A percentile compares a stretch with the other conserved stretches of the same genome.
Conservation (phyloP, 2,113 vertebrate species). For the Sigmodon hispidus region DNA sequence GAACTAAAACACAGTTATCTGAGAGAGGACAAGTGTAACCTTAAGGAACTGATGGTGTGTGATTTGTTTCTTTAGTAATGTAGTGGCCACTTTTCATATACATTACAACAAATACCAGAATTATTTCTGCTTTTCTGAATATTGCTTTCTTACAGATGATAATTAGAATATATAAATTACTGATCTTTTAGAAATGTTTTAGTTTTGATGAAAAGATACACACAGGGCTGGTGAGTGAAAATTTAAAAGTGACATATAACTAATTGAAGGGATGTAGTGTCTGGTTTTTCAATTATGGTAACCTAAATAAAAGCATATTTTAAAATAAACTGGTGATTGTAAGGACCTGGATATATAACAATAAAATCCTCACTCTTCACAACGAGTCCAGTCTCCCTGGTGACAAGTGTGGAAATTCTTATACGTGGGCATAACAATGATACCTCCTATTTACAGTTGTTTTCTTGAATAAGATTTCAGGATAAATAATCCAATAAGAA, state of each 20-base stretch:
- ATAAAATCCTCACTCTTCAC: no score
- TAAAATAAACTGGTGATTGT: constrained; percentile 23
- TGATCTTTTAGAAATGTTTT: background rate
- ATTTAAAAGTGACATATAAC: background rate
- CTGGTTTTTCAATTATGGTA: constrained; percentile 1
- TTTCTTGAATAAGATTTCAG: background rate
- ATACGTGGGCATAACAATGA: no score
- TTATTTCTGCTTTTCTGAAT: background rate
- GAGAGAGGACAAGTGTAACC: constrained; percentile 2
- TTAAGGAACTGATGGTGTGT: background rate
- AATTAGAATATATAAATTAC: constrained; percentile 10
- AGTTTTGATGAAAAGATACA: background rate
- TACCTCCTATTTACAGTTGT: background rate
- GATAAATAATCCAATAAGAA: background rate
- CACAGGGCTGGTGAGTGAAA: background rate
- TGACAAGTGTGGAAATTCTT: no score
- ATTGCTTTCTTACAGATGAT: background rate
- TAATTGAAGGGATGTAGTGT: background rate
- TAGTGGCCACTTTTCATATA: background rate
- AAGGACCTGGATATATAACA: no score
- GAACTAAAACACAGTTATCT: background rate
- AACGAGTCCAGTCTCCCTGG: no score
- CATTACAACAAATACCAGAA: background rate
- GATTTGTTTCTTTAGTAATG: constrained; percentile 2
- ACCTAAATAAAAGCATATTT: constrained; percentile 46